These are phyloP conservation scores for Stichodactyla mertensii DNA, from an alignment of 64 coral and sea anemone species.

Conservation along the genomic window DNA sequence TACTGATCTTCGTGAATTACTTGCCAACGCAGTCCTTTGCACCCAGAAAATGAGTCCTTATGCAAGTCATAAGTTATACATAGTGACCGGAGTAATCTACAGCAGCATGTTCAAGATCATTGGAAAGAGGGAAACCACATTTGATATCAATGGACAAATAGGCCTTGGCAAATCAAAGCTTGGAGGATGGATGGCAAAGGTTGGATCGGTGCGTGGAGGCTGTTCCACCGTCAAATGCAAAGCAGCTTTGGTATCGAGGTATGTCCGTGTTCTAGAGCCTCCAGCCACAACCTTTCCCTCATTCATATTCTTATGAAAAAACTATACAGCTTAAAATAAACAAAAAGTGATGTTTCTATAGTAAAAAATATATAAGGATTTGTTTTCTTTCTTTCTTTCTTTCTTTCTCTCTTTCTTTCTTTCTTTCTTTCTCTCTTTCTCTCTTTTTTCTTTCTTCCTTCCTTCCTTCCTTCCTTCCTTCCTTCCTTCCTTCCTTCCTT, in stretches of 20 bases:
- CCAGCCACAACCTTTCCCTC: too few species aligned
- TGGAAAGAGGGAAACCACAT: conserved; percentile 22
- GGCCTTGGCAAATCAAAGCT: background rate
- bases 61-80: conserved; percentile 17
- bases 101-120: conserved; percentile 38
- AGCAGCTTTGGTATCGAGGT: conserved; percentile 6
- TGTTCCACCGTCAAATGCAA: background rate
- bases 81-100: conserved; percentile 43
- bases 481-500: too few species aligned
- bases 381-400: too few species aligned
- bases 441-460: too few species aligned
- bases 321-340: too few species aligned
- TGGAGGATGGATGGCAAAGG: conserved; percentile 4
- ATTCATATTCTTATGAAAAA: too few species aligned
- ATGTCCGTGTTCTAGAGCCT: background rate
- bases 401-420: too few species aligned
- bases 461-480: too few species aligned
- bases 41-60: conserved; percentile 14
- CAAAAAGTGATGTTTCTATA: too few species aligned
- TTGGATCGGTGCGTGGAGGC: background rate
- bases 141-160: background rate
- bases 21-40: background rate
- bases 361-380: too few species aligned
- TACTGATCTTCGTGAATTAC: conserved; percentile 34
- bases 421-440: too few species aligned